phyloP scores from a whole-genome alignment of 2,888 invertebrate genomes.

The Pardosa pseudoannulata region DNA sequence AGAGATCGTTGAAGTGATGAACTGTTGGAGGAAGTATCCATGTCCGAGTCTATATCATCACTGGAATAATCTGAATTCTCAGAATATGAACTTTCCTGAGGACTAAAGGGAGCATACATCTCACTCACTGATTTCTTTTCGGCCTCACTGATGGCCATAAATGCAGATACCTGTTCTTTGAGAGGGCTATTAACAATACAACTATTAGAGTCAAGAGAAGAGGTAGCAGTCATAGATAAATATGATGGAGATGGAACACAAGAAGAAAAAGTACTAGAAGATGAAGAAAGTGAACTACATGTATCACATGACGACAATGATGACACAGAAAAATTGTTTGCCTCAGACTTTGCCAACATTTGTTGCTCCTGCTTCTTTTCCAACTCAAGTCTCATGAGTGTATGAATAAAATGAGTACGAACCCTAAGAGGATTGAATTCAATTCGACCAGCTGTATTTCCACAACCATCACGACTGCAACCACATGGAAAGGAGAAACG shows the following conservation, averaged over 20 bases:
- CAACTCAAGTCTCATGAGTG: conserved; percentile 92
- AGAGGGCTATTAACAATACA: conserved; percentile 58
- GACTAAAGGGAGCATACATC: conserved; percentile 76
- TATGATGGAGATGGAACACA: conserved; percentile 67
- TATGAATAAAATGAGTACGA: conserved; percentile 97
- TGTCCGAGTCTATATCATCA: conserved; percentile 74
- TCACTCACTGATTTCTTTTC: conserved; percentile 75
- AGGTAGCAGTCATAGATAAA: conserved; percentile 48
- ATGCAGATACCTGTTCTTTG: conserved; percentile 66
- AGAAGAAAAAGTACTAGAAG: conserved; percentile 47
- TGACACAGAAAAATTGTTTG: conserved; percentile 58
- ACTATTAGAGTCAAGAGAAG: conserved; percentile 49
- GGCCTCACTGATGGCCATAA: conserved; percentile 68
- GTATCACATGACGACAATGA: conserved; percentile 67
- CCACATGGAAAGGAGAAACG: conserved; percentile 97
- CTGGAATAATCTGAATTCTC: conserved; percentile 78
- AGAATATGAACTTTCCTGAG: conserved; percentile 77
- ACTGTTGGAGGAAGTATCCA: conserved; percentile 62
- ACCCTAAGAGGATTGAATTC: conserved; percentile 98
- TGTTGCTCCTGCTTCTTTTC: conserved; percentile 85
- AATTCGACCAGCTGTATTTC: conserved; percentile 92
- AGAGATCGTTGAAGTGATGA: conserved; percentile 34
- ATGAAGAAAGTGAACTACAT: conserved; percentile 54
- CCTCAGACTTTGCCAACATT: conserved; percentile 24
- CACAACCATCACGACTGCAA: conserved; percentile 95